These are phyloP conservation scores for Somateria mollissima DNA, from an alignment of 2,797 vertebrate genomes.

Conservation along the genomic window DNA sequence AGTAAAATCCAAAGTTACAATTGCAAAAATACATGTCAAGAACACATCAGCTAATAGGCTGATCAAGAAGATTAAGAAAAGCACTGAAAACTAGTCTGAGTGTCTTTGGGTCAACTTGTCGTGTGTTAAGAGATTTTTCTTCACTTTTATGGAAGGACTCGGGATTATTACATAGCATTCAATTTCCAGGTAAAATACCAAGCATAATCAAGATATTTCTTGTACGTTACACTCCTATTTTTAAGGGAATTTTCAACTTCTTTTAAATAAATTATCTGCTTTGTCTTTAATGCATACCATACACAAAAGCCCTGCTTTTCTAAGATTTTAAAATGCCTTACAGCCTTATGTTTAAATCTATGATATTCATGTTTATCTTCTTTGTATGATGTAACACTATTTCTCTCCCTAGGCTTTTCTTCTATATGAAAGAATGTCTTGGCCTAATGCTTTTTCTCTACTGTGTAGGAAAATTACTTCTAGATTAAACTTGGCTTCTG, in stretches of 20 bases:
- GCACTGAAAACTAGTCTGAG: neutral
- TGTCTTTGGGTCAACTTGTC: neutral
- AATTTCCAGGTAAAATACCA: neutral
- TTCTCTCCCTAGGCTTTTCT: neutral
- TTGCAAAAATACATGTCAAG: neutral
- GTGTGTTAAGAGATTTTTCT: neutral
- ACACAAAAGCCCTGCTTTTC: neutral
- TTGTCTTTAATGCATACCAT: neutral
- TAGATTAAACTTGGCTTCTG: conserved; percentile 35
- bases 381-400: neutral
- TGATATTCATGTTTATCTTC: neutral
- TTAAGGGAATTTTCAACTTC: neutral
- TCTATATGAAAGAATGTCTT: neutral
- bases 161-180: neutral
- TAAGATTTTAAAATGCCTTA: neutral
- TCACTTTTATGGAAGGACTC: neutral
- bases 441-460: neutral
- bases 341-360: neutral
- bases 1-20: neutral
- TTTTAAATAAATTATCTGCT: neutral
- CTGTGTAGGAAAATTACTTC: conserved; percentile 36
- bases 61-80: neutral
- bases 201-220: neutral
- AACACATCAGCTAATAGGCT: neutral
- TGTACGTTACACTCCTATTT: neutral